Conservation (phyloP, 2,797 vertebrate species). For the Rhabdomys pumilio region DNA sequence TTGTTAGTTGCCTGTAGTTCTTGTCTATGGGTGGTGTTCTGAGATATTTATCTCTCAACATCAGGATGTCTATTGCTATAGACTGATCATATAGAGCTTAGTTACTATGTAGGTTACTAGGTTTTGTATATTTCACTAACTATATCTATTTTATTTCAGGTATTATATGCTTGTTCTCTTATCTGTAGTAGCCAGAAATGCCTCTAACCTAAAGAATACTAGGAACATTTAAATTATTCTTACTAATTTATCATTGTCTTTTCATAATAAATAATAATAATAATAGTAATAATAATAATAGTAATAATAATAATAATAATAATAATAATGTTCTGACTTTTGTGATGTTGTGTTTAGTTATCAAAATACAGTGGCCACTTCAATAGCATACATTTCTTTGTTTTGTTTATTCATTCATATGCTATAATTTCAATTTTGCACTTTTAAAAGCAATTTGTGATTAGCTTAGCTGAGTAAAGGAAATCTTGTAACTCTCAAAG, state of each 20-base stretch:
- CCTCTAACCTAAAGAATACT: background rate
- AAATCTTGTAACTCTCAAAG: background rate
- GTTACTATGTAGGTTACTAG: background rate
- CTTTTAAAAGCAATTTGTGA: background rate
- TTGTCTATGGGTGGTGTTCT: background rate
- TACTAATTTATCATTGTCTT: background rate
- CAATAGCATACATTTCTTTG: background rate
- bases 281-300: too few relatives aligned
- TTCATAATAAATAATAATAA: background rate
- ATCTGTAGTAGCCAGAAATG: background rate
- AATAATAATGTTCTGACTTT: background rate
- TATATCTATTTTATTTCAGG: background rate
- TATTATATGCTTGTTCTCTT: background rate
- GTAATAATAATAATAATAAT: too few relatives aligned
- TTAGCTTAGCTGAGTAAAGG: background rate
- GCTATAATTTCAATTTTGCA: slow-evolving; percentile 13
- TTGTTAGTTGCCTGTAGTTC: background rate
- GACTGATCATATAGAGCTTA: background rate
- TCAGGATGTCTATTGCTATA: background rate
- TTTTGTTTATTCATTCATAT: slow-evolving; percentile 21
- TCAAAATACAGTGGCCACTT: background rate
- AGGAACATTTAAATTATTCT: background rate
- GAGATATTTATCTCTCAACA: background rate
- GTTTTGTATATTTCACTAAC: background rate
- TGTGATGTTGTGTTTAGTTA: slow-evolving; percentile 13